Conservation (phyloP, 2,888 invertebrate species). For the Subacronicta megacephala region DNA sequence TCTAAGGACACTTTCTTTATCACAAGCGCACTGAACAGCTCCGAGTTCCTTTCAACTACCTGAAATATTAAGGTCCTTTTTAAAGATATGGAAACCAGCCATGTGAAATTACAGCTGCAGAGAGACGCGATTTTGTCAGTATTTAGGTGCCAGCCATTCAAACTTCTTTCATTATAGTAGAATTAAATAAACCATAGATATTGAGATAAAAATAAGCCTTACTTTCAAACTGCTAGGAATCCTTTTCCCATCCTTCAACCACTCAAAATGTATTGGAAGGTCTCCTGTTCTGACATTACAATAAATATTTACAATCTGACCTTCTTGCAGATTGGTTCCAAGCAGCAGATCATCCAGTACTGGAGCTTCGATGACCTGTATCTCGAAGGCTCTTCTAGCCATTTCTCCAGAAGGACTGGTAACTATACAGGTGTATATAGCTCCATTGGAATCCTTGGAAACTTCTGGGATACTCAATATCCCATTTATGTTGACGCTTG, state of each 20-base stretch:
- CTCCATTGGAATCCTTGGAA: slow-evolving; percentile 92
- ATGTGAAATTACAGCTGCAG: too few species aligned
- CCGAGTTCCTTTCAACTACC: slow-evolving; percentile 91
- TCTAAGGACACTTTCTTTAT: slow-evolving; percentile 92
- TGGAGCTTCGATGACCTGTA: slow-evolving; percentile 93
- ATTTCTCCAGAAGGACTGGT: slow-evolving; percentile 92
- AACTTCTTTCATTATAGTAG: too few species aligned
- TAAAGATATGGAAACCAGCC: neutral
- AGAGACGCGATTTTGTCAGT: too few species aligned
- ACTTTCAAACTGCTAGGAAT: slow-evolving; percentile 91
- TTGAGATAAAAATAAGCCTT: slow-evolving; percentile 32
- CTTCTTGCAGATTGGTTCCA: slow-evolving; percentile 94
- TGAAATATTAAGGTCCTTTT: slow-evolving; percentile 57
- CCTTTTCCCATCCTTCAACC: slow-evolving; percentile 92
- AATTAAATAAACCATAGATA: too few species aligned
- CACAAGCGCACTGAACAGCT: slow-evolving; percentile 92
- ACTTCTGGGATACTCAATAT: slow-evolving; percentile 90
- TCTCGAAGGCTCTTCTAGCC: slow-evolving; percentile 90
- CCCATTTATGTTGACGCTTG: slow-evolving; percentile 85
- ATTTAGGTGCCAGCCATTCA: too few species aligned
- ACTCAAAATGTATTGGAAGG: slow-evolving; percentile 92
- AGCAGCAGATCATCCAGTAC: slow-evolving; percentile 95
- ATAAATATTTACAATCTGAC: slow-evolving; percentile 95
- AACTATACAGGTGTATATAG: slow-evolving; percentile 94
- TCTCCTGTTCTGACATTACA: slow-evolving; percentile 93